These are phyloP conservation scores for Apotomis turbidana DNA, from an alignment of 2,888 invertebrate genomes.

Conservation along the genomic window DNA sequence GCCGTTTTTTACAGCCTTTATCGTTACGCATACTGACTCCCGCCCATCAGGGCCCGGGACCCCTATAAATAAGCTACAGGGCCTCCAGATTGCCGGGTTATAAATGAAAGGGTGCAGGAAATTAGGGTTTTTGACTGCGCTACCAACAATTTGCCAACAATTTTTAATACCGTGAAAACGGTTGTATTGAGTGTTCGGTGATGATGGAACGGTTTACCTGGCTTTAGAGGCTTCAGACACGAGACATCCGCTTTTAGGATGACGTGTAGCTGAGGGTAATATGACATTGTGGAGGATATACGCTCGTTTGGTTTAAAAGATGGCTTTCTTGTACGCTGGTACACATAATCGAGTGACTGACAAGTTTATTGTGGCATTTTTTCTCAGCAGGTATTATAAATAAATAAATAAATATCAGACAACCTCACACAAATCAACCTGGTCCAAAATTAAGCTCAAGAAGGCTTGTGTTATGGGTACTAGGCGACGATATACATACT, in stretches of 20 bases:
- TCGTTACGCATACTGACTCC: slow-evolving; percentile 79
- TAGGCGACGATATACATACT: too few species aligned
- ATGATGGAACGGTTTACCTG: slow-evolving; percentile 66
- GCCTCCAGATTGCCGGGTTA: slow-evolving; percentile 80
- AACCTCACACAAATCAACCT: too few species aligned
- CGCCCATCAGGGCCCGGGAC: slow-evolving; percentile 77
- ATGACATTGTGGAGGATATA: background rate
- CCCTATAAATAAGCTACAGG: slow-evolving; percentile 80
- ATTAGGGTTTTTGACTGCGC: slow-evolving; percentile 82
- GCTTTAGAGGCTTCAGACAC: slow-evolving; percentile 12
- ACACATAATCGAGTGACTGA: background rate
- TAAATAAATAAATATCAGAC: too few species aligned
- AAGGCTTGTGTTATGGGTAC: too few species aligned
- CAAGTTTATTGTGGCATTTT: too few species aligned
- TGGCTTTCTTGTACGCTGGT: background rate
- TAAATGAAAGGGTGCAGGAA: slow-evolving; percentile 83
- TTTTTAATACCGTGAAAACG: slow-evolving; percentile 76
- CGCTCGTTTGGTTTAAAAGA: slow-evolving; percentile 7
- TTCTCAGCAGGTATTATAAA: too few species aligned
- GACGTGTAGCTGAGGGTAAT: slow-evolving; percentile 5
- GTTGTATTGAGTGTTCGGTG: slow-evolving; percentile 64
- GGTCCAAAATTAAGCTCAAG: too few species aligned
- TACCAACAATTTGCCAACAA: too few species aligned
- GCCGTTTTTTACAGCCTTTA: slow-evolving; percentile 71
- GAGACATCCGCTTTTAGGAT: slow-evolving; percentile 16